Evolutionary conservation across 2,888 invertebrate species (phyloP).

Genomic region (Onchidella celtica): DNA sequence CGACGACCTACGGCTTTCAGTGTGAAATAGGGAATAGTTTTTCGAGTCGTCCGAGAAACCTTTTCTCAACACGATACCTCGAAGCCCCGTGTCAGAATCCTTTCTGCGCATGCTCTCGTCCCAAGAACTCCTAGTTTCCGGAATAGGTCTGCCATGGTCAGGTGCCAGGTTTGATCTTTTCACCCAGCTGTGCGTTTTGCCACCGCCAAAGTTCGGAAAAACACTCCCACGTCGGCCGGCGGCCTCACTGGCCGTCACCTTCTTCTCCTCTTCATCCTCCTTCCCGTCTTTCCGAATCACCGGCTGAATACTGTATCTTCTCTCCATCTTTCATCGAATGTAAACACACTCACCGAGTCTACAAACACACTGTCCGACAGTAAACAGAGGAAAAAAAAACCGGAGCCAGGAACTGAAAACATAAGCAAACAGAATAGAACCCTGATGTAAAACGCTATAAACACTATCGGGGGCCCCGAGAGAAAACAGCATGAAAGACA

Average conservation of each 20-base stretch:
- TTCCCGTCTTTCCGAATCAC: slow-evolving; percentile 26
- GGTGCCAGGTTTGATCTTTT: slow-evolving; percentile 36
- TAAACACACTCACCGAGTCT: neutral
- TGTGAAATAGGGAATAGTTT: slow-evolving; percentile 25
- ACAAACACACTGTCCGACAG: neutral
- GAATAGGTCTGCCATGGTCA: slow-evolving; percentile 24
- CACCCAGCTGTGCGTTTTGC: slow-evolving; percentile 30
- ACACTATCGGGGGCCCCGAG: too few species aligned
- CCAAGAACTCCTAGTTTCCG: slow-evolving; percentile 27
- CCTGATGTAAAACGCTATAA: too few species aligned
- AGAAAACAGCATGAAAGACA: too few species aligned
- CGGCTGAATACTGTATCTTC: slow-evolving; percentile 45
- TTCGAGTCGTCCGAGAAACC: slow-evolving; percentile 44
- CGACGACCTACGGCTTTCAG: neutral
- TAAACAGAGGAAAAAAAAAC: neutral
- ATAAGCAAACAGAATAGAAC: neutral
- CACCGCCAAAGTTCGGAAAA: neutral
- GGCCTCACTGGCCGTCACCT: neutral
- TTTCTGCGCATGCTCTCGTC: slow-evolving; percentile 43
- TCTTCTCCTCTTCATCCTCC: slow-evolving; percentile 15
- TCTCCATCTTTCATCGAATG: slow-evolving; percentile 1
- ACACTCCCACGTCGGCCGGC: slow-evolving; percentile 23
- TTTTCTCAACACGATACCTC: slow-evolving; percentile 37
- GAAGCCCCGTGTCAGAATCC: slow-evolving; percentile 33
- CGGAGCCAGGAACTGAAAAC: neutral